Evolutionary conservation across 1,140 invertebrate genomes (phyloP).

Genomic region (Mya arenaria): DNA sequence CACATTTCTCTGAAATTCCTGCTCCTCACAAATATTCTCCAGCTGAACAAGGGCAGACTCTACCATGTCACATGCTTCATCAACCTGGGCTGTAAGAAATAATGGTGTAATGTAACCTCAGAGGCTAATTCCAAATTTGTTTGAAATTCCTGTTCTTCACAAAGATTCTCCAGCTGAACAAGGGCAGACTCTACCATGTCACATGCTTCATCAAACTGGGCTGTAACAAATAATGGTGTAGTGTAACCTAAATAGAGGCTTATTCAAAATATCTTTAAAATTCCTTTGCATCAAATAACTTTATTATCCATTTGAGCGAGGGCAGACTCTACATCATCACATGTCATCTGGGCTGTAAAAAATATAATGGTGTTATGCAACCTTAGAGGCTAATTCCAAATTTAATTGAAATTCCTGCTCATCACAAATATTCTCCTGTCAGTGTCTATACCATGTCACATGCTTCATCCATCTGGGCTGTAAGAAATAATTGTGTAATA

Average conservation of each 20-base stretch:
- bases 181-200: conserved; percentile 86
- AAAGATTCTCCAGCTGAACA: conserved; percentile 85
- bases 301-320: no score
- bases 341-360: no score
- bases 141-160: conserved; percentile 86
- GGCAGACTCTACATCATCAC: no score
- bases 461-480: conserved; percentile 84
- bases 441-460: conserved; percentile 85
- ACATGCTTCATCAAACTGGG: conserved; percentile 84
- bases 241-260: no score
- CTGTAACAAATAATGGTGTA: conserved; percentile 76
- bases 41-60: conserved; percentile 85
- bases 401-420: conserved; percentile 85
- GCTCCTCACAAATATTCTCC: conserved; percentile 86
- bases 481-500: no score
- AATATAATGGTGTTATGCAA: no score
- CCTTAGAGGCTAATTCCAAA: no score
- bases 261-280: no score
- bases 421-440: conserved; percentile 86
- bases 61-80: conserved; percentile 85
- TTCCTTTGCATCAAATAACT: no score
- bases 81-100: conserved; percentile 83
- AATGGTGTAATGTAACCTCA: no score
- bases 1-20: conserved; percentile 85
- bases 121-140: conserved; percentile 84